Base-by-base conservation (phyloP, 2,113 vertebrate species). In the Neotoma lepida region DNA sequence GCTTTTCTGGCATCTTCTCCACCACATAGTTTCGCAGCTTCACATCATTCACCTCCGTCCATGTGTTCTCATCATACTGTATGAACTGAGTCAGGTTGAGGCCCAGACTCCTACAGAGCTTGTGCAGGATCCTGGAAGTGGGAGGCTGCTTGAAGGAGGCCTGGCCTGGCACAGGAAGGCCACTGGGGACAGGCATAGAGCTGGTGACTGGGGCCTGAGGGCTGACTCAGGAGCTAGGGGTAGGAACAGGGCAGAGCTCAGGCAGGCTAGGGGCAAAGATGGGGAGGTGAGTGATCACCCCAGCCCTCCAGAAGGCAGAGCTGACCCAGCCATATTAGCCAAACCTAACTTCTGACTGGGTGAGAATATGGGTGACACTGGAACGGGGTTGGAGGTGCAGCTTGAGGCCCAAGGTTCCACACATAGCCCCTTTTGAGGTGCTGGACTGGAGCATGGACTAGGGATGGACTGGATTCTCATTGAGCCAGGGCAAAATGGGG, bases 71-170 rank as follows among this genome's bases (percentile, higher is more conserved):
- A 0, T 97, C 95, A 0, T 95, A 96, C 66, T 97, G 96, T 9
- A 49, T 77, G 81, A 98, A 98, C 4, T 41, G 70, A 14, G 96
- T 97, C 86, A 97, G 80, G 86, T 95, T 96, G 95, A 98, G 97
- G 0, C 96, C 95, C 71, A 97, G 96, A 86, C 13, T 90, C 88
- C 63, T 82, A 74, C 97, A 97, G 88, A 97, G 97, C 28, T 41
- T 3, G 0, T 95, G 97, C 12, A 97, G 90, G 68, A 97, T 95
- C 96, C 97, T 97, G 84, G 58, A 49, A 24, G 39, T 12, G 8
- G 61, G 13, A 44, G 18, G 46, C 46, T 0, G 51, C 35, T 26
- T 64, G 81, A 8, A 61, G 0, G 0, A 0, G 56, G 12, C 0
- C n/a, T 64, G 0, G 35, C 5, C 6, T 13, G 20, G 1, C 1